These are phyloP conservation scores for Globodera rostochiensis DNA, from an alignment of 1,140 invertebrate species.

Conservation along the genomic window DNA sequence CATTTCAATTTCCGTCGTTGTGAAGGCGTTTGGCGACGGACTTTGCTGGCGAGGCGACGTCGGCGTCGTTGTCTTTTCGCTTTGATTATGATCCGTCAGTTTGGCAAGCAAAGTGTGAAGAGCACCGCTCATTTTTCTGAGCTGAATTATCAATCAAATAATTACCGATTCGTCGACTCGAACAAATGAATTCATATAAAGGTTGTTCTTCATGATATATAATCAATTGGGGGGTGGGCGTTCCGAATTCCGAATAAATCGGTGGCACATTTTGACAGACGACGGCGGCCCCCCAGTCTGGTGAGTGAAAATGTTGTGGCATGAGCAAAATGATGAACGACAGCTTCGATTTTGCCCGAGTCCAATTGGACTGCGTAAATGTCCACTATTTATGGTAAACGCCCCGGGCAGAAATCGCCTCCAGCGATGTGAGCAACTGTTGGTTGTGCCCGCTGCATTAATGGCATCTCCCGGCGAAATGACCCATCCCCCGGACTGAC, in stretches of 20 bases:
- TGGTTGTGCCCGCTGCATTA: not conserved
- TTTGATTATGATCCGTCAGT: not conserved
- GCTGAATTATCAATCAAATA: not conserved
- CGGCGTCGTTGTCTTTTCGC: not conserved
- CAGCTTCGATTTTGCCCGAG: not conserved
- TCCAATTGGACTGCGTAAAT: not conserved
- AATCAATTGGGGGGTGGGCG: not conserved
- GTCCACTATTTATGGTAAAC: not conserved
- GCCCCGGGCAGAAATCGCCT: not conserved
- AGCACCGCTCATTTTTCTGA: not conserved
- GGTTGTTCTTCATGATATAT: not conserved
- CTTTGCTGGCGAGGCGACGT: not conserved
- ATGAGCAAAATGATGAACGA: slow-evolving; percentile 2
- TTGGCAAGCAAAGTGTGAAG: not conserved
- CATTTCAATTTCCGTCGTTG: slow-evolving; percentile 5
- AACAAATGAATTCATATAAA: not conserved
- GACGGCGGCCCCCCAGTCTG: no score
- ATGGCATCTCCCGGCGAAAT: not conserved
- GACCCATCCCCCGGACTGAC: not conserved
- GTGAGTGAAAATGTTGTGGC: not conserved
- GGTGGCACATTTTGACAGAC: not conserved
- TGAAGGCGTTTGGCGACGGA: not conserved
- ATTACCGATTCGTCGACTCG: not conserved
- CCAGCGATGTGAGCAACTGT: not conserved
- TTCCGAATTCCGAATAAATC: not conserved